Base-by-base conservation (phyloP, 2,113 vertebrate genomes). In the Epinephelus cyanopodus region DNA sequence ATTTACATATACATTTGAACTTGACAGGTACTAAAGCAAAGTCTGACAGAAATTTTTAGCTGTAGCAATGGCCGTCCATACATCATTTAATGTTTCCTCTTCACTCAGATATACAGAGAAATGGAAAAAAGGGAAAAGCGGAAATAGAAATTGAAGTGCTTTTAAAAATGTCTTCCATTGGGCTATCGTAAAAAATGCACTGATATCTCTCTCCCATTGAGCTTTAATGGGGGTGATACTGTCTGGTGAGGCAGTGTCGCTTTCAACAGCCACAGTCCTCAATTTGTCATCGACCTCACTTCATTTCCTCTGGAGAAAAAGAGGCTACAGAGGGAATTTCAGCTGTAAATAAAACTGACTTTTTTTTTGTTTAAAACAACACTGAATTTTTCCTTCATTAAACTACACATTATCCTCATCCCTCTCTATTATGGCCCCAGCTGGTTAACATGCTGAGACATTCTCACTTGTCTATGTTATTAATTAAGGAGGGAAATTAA, bases 131-230 rank as follows among this genome's bases (percentile, higher is more conserved):
- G 23, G 10, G 25, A 10, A 73, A 80, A 67, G 54, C 52, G 29
- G 23, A 75, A 75, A 73, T 18, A 52, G 25, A 63, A 54, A 37
- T 10, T 45, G 63, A 53, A 67, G 74, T 62, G 70, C 52, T 53
- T 85, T 79, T 58, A 13, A 68, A 78, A 54, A 37, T 4, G 73
- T 72, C 23, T 39, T 71, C 54, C 27, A 71, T 19, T 61, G 53
- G 23, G 25, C 69, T 66, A 13, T 21, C 9, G 61, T 42, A 63
- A 33, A 68, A 19, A 27, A 42, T 2, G 3, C 29, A 19, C 14
- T 25, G 21, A 67, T 73, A 19, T 68, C 76, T 63, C 62, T 68
- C 58, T 64, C 69, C 33, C 17, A 39, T 54, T 70, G 77, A 81
- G 68, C 45, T 77, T 42, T 57, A 66, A 62, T 57, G 56, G 10